Base-by-base conservation (phyloP, 2,797 vertebrate species). In the Eremophila alpestris region DNA sequence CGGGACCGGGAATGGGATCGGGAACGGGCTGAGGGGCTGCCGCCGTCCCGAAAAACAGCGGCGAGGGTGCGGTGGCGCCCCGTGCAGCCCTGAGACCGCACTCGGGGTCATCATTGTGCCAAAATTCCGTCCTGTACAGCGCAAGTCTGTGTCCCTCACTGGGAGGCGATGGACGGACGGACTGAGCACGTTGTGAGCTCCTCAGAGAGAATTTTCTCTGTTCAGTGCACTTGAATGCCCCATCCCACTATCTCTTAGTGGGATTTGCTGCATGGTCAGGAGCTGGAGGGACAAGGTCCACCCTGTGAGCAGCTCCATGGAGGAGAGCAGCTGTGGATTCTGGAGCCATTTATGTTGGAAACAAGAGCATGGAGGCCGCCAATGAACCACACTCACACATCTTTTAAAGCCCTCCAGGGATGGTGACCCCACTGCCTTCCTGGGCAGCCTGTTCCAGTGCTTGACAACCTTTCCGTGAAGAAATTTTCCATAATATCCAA, bases 121-220 rank as follows among this genome's bases (percentile, higher is more conserved):
- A 7, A 17, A 40, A n/a, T 2, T 0, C n/a, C 10, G 22, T 9
- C 46, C 55, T 3, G 2, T 0, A 1, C 4, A 0, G 17, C 10
- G 2, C 9, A 24, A 71, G 40, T 5, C 20, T 4, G 11, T 3
- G 13, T 7, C 19, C 18, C 18, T 23, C 1, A 0, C 41, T 26
- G n/a, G 17, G n/a, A 26, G 36, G n/a, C 0, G 5, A 8, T 16
- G 49, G 38, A 34, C 9, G 46, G 64, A 36, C 2, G 13, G 62
- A 11, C 18, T 4, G n/a, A 75, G 55, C 11, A 11, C 8, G 26
- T 2, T 23, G 20, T 7, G 13, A 0, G 0, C 26, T 59, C 30
- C 67, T 8, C 22, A 13, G 16, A 41, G 7, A 58, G 40, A 68
- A 23, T 41, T 36, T 24, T 52, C 45, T 14, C 34, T 10, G 18